Evolutionary conservation across 2,113 vertebrate genomes (phyloP), one percentile per base, ranked within the genome.

Genomic region (Cavia porcellus): DNA sequence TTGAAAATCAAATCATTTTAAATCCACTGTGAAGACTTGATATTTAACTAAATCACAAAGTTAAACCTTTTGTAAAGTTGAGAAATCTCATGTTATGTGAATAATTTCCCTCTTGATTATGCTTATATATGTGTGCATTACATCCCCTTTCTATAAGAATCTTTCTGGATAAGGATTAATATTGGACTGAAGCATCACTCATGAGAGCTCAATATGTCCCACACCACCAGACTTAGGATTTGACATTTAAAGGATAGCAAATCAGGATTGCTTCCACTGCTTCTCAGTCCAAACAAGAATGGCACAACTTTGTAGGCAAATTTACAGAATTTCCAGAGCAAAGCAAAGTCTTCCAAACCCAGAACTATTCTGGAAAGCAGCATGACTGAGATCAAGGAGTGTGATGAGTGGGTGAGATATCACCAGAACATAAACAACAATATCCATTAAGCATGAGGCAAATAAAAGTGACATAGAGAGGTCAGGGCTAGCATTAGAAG

Each of bases 41-140:
- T 94, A 80, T 96, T 94, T 89, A 96, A 94, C 59, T 92, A 95
- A 96, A 96, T 19, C 81, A 90, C 62, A 20, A 92, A 88, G 45
- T 92, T 96, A 97, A 97, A 89, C 28, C 82, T 94, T 95, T 86
- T 62, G 82, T 86, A 96, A 96, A 96, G 83, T 86, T 96, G 86
- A 96, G 30, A 94, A 82, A 3, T 95, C 77, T 95, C 87, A 20
- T 62, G 55, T 81, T 92, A 82, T 89, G n/a, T 59, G 74, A 96
- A 72, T 92, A 88, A 96, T 89, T 85, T 96, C 5, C 57, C 28
- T 86, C 45, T 19, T 66, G 55, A 95, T 96, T 95, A 94, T 88
- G 15, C 88, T 55, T 96, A 45, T 52, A 75, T 96, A 81, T 94
- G 90, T 83, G 7, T 91, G 1, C 88, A 96, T 96, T 64, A 87